phyloP scores from a whole-genome alignment of 2,888 invertebrate species.

The Deilephila porcellus region DNA sequence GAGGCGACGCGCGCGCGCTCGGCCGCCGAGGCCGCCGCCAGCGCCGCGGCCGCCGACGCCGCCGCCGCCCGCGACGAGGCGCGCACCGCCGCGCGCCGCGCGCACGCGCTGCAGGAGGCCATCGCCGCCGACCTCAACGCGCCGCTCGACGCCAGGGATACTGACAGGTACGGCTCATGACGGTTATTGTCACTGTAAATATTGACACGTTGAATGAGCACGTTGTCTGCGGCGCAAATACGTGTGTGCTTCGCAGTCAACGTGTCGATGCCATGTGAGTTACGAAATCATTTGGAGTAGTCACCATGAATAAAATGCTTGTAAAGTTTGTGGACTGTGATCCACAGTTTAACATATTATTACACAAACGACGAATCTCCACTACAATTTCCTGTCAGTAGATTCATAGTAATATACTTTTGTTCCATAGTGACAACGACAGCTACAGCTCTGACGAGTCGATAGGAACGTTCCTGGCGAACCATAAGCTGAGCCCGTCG shows the following conservation, averaged over 20 bases:
- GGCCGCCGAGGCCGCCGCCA: slow-evolving; percentile 90
- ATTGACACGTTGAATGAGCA: too few species aligned
- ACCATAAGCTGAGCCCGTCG: slow-evolving; percentile 83
- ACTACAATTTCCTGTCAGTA: too few species aligned
- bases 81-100: slow-evolving; percentile 93
- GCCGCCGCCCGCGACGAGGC: slow-evolving; percentile 91
- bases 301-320: too few species aligned
- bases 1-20: slow-evolving; percentile 90
- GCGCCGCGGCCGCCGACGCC: slow-evolving; percentile 88
- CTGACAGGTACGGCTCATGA: slow-evolving; percentile 81
- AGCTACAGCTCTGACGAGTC: slow-evolving; percentile 88
- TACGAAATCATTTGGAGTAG: too few species aligned
- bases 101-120: slow-evolving; percentile 96
- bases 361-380: too few species aligned
- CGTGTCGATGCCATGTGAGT: too few species aligned
- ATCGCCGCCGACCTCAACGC: slow-evolving; percentile 94
- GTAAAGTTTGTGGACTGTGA: too few species aligned
- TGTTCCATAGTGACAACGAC: slow-evolving; percentile 83
- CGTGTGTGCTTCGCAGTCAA: too few species aligned
- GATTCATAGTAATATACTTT: background rate
- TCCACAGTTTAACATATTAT: too few species aligned
- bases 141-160: slow-evolving; percentile 84
- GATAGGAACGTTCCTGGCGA: slow-evolving; percentile 86
- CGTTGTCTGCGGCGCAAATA: too few species aligned
- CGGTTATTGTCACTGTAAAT: background rate